Conservation (phyloP, 2,888 invertebrate genomes). For the Epirrita christyi region DNA sequence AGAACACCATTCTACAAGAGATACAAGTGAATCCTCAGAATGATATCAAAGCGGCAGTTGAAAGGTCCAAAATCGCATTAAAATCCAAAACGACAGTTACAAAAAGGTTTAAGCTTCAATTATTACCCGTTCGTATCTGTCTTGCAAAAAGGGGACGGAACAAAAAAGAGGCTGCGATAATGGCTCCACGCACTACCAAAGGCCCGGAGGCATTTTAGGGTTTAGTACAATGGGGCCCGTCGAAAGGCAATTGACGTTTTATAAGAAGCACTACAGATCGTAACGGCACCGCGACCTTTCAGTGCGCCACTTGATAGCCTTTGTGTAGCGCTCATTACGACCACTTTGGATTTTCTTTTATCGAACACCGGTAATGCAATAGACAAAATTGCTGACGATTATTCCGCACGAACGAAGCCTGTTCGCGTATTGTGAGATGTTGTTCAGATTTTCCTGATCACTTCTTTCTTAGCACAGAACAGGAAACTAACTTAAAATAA, state of each 20-base stretch:
- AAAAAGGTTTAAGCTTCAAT: conserved; percentile 75
- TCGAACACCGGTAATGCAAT: conserved; percentile 46
- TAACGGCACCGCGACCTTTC: conserved; percentile 61
- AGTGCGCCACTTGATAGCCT: conserved; percentile 53
- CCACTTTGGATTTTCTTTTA: conserved; percentile 61
- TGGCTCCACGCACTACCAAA: conserved; percentile 50
- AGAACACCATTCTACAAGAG: conserved; percentile 46
- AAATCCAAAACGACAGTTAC: conserved; percentile 57
- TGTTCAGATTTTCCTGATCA: conserved; percentile 6
- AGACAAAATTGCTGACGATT: conserved; percentile 42
- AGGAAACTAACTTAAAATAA: conserved; percentile 2
- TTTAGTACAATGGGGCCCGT: conserved; percentile 67
- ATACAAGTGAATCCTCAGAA: conserved; percentile 62
- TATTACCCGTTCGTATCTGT: conserved; percentile 79
- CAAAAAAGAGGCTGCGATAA: conserved; percentile 73
- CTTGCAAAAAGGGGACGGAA: conserved; percentile 60
- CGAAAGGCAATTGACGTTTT: conserved; percentile 70
- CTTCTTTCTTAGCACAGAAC: conserved; percentile 5
- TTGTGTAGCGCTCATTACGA: conserved; percentile 65
- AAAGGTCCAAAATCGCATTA: conserved; percentile 60
- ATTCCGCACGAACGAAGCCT: conserved; percentile 31
- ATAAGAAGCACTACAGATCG: conserved; percentile 64
- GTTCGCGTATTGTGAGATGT: conserved; percentile 18
- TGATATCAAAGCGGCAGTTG: conserved; percentile 56
- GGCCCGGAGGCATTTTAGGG: conserved; percentile 63